Percentiles rank a stretch among this genome's conserved stretches.
These are phyloP conservation scores for Anoplolepis gracilipes DNA, from an alignment of 1,140 invertebrate genomes.

Conservation along the genomic window DNA sequence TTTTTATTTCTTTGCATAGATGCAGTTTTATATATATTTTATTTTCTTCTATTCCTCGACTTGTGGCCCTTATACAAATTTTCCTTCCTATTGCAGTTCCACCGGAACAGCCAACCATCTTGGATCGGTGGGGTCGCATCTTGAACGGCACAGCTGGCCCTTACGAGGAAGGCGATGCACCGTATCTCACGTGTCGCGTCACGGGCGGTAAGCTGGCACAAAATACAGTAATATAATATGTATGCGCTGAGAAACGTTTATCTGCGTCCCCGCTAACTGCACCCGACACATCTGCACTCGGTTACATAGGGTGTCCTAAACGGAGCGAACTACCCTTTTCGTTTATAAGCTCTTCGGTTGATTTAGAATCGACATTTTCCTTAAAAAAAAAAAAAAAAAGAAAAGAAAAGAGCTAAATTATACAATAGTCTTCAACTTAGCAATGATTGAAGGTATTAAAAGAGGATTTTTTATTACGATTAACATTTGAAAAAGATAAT, in stretches of 20 bases:
- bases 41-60: neutral
- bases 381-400: neutral
- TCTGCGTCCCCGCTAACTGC: neutral
- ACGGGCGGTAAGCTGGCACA: slow-evolving; percentile 86
- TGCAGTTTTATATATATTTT: neutral
- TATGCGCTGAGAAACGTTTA: slow-evolving; percentile 23
- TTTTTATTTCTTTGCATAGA: neutral
- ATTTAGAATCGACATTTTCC: neutral
- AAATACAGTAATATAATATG: slow-evolving; percentile 52
- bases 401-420: neutral
- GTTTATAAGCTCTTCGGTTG: neutral
- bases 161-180: slow-evolving; percentile 87
- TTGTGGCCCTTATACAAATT: neutral
- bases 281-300: slow-evolving; percentile 8
- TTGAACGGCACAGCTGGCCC: slow-evolving; percentile 91
- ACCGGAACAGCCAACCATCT: slow-evolving; percentile 93
- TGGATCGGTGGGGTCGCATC: slow-evolving; percentile 91
- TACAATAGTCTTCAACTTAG: neutral
- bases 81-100: slow-evolving; percentile 90
- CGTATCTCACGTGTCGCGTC: slow-evolving; percentile 88
- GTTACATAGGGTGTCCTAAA: neutral
- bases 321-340: neutral
- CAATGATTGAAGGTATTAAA: slow-evolving; percentile 10
- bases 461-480: neutral
- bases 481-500: slow-evolving; percentile 24